Evolutionary conservation across 2,888 invertebrate genomes (phyloP), one percentile per base, ranked within the genome.

Genomic region (Drosophila greeni): DNA sequence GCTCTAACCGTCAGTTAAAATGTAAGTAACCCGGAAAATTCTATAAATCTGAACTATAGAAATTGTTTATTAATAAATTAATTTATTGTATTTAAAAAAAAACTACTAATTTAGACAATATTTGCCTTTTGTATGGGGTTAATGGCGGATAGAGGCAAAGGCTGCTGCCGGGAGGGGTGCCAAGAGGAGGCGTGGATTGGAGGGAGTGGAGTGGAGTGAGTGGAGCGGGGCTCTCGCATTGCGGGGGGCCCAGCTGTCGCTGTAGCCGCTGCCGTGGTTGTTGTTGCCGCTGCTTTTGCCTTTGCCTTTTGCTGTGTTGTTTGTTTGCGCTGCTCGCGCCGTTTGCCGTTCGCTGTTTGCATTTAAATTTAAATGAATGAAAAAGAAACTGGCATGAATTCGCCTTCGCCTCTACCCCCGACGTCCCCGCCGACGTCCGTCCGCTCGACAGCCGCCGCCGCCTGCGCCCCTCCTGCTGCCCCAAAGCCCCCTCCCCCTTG

Each of bases 301-400:
- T 39, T 55, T 37, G 54, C 54, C 55, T 54, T 59, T 59, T 60
- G 59, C 59, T 37, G 55, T 53, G 53, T 45, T 49, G 65, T 55
- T 68, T 57, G 65, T 57, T 51, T 52, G 67, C 34, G 51, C 39
- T 59, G 64, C 45, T 47, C 45, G 45, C 45, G 45, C 45, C 45
- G 45, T 45, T 45, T 49, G 78, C 73, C 65, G 69, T 59, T 67
- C 66, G 78, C 73, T 78, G 76, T 82, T 82, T 76, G 77, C 72
- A 72, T 76, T 77, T 72, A 76, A 84, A 86, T 85, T 86, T 85
- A 83, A 84, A 86, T 87, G 87, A 86, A 86, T 86, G 85, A 85
- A 85, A 83, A 78, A 57, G 70, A 72, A 69, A 75, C 70, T 73
- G 82, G 61, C 83, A 82, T 80, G 79, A 86, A 85, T 85, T 84